phyloP scores from a whole-genome alignment of 2,113 vertebrate species.

The Dolichallabes microphthalmus region DNA sequence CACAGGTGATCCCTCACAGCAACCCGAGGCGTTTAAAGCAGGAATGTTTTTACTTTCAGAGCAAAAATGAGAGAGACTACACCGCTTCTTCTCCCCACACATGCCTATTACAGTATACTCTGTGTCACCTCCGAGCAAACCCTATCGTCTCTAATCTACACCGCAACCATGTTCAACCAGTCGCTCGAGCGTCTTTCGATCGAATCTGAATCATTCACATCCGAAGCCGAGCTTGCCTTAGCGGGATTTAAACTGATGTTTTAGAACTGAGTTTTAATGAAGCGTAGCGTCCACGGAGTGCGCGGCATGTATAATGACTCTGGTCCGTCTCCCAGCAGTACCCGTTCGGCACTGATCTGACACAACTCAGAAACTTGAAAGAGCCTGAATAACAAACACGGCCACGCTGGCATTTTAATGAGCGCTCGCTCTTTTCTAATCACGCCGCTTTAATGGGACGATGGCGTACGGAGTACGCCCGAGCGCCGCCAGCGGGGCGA shows the following conservation, averaged over 20 bases:
- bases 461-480: conserved; percentile 11
- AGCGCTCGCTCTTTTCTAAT: conserved; percentile 34
- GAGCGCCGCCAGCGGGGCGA: conserved; percentile 6
- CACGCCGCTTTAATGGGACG: conserved; percentile 22
- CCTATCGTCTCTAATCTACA: background rate
- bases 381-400: conserved; percentile 28
- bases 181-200: background rate
- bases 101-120: background rate
- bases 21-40: background rate
- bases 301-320: conserved; percentile 28
- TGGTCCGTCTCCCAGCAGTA: conserved; percentile 16
- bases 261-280: conserved; percentile 18
- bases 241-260: background rate
- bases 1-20: background rate
- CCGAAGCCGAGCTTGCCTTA: background rate
- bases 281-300: conserved; percentile 7
- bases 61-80: background rate
- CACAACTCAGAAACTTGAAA: conserved; percentile 28
- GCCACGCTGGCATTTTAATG: conserved; percentile 45
- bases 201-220: background rate
- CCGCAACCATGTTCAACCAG: background rate
- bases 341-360: conserved; percentile 33
- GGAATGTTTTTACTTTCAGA: conserved; percentile 6
- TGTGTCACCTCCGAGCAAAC: background rate
- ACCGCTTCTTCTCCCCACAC: background rate